Evolutionary conservation across 35 echinoderm and acorn worm species (phyloP), one percentile per base, ranked within the genome.

Genomic region (Chiridota heheva): DNA sequence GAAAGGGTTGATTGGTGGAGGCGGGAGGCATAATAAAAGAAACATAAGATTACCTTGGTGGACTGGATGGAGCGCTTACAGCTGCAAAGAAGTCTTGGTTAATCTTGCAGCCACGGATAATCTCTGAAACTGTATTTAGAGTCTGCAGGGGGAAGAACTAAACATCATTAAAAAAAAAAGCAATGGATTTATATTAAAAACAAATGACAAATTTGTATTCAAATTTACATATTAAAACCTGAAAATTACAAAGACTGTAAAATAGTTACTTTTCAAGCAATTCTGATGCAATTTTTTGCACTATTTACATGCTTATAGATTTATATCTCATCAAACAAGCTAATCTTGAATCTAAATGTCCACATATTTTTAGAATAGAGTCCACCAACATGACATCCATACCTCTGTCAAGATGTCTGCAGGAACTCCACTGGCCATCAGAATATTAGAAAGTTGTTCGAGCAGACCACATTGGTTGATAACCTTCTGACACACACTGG

Each of bases 351-450:
- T n/a, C n/a, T n/a, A n/a, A n/a, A n/a, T n/a, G n/a, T n/a, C n/a
- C n/a, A n/a, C n/a, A n/a, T n/a, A n/a, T n/a, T n/a, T n/a, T n/a
- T n/a, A n/a, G n/a, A n/a, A n/a, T n/a, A n/a, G 48, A 22, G 0
- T 39, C 42, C 15, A 12, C 18, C 35, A 41, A 16, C 69, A 72
- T 7, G 22, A 60, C 18, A 28, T 22, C 17, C 40, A 63, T 58
- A 96, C 93, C 88, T 96, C 93, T 29, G 93, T 96, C 1, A 96
- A 80, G n/a, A 96, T 96, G 75, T 96, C 86, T 55, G 93, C 93
- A 30, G 93, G 93, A 58, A 96, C 93, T 7, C 93, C 93, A 81
- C 89, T 96, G 10, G 93, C 93, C 93, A 96, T 96, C 27, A 96
- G 79, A 25, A 96, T 85, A 30, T 75, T 66, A 65, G 88, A 91